Evolutionary conservation across 2,888 invertebrate species (phyloP).

Genomic region (Antheraea yamamai): DNA sequence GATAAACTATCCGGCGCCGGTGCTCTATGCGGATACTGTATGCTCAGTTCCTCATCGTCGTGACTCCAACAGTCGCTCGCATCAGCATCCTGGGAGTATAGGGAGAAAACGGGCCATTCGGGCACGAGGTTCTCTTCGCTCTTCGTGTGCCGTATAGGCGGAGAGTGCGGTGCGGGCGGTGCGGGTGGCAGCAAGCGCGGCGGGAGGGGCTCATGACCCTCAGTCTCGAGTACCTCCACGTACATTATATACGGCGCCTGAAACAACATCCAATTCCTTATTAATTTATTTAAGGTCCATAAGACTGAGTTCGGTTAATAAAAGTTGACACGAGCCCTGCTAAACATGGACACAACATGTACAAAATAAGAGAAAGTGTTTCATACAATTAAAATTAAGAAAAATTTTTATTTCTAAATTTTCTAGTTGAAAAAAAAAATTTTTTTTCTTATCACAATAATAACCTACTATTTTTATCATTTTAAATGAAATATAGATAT

Average conservation of each 20-base stretch:
- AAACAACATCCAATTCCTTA: constrained; percentile 18
- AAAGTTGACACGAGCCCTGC: too few relatives aligned
- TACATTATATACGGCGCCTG: constrained; percentile 98
- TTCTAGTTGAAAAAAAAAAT: too few relatives aligned
- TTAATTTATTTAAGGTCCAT: too few relatives aligned
- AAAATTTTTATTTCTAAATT: too few relatives aligned
- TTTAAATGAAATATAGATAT: neutral
- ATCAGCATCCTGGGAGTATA: constrained; percentile 69
- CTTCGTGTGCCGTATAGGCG: constrained; percentile 92
- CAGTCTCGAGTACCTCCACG: constrained; percentile 94
- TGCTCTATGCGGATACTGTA: constrained; percentile 59
- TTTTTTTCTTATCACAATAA: too few relatives aligned
- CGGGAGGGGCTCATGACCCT: constrained; percentile 90
- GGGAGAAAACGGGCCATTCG: constrained; percentile 79
- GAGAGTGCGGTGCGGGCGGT: constrained; percentile 87
- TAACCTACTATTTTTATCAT: too few relatives aligned
- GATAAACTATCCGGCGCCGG: constrained; percentile 85
- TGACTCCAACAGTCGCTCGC: constrained; percentile 94
- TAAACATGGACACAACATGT: too few relatives aligned
- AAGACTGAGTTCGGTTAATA: too few relatives aligned
- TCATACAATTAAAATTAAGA: too few relatives aligned
- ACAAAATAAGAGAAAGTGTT: too few relatives aligned
- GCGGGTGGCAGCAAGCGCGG: constrained; percentile 91
- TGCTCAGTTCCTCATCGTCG: constrained; percentile 94
- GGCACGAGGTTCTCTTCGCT: constrained; percentile 94